A percentile compares a stretch with the other conserved stretches of the same genome.
phyloP scores from a whole-genome alignment of 2,797 vertebrate genomes.

The Poecilia velifera region DNA sequence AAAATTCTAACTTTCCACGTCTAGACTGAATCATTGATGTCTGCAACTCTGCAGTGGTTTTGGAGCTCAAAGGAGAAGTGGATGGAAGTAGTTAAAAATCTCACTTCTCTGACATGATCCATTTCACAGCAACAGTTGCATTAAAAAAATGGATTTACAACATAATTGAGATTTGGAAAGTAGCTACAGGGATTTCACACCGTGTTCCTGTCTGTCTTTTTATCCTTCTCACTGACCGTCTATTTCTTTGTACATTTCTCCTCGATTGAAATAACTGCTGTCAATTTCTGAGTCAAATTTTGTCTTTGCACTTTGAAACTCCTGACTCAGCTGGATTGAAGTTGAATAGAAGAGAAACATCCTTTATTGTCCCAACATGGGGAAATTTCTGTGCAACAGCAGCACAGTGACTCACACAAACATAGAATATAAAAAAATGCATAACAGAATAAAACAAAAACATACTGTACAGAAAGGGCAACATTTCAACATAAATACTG shows the following conservation, averaged over 20 bases:
- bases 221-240: neutral
- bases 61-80: neutral
- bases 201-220: neutral
- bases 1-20: neutral
- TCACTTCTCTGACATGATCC: neutral
- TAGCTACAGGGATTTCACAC: neutral
- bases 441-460: no score
- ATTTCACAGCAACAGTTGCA: neutral
- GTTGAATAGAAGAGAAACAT: neutral
- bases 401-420: no score
- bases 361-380: no score
- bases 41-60: neutral
- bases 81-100: neutral
- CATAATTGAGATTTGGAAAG: neutral
- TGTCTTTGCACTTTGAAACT: neutral
- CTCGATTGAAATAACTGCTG: neutral
- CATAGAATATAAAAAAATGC: no score
- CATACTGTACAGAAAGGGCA: no score
- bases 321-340: neutral
- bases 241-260: neutral
- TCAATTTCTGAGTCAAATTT: neutral
- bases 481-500: no score
- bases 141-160: neutral
- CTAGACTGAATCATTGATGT: neutral
- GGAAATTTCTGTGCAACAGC: no score